Evolutionary conservation across 92 coral and sea anemone genomes (phyloP).

Genomic region (Epizoanthus stellaris): DNA sequence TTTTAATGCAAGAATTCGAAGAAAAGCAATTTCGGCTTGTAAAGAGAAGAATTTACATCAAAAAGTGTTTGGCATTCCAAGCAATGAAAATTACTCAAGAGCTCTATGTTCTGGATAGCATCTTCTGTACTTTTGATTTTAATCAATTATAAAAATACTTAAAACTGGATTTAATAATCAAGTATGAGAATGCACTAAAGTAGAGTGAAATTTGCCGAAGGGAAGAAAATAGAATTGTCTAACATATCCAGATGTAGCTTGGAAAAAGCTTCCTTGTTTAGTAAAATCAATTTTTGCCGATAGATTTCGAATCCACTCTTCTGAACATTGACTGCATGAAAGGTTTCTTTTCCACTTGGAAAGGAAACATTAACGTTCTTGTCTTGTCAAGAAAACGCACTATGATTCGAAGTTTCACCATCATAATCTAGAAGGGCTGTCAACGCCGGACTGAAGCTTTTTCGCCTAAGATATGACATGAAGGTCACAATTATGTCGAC

Average conservation of each 20-base stretch:
- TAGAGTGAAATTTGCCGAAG: constrained; percentile 19
- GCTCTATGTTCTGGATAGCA: constrained; percentile 25
- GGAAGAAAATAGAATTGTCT: constrained; percentile 4
- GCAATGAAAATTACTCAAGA: neutral
- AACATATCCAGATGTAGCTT: neutral
- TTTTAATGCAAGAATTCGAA: neutral
- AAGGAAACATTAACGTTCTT: neutral
- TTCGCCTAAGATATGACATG: neutral
- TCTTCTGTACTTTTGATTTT: neutral
- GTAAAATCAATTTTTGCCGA: neutral
- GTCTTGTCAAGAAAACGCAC: neutral
- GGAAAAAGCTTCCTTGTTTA: neutral
- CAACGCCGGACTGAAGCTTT: constrained; percentile 1
- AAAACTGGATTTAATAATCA: constrained; percentile 21
- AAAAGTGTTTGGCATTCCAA: constrained; percentile 3
- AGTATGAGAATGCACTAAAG: neutral
- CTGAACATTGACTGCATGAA: neutral
- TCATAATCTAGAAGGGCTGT: constrained; percentile 30
- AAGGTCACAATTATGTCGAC: neutral
- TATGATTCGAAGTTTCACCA: neutral
- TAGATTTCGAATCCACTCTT: neutral
- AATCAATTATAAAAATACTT: constrained; percentile 29
- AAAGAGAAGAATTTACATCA: neutral
- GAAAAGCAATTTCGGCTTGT: neutral
- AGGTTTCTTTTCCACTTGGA: neutral